Evolutionary conservation across 2,113 vertebrate species (phyloP).

Genomic region (Chrysemys picta): DNA sequence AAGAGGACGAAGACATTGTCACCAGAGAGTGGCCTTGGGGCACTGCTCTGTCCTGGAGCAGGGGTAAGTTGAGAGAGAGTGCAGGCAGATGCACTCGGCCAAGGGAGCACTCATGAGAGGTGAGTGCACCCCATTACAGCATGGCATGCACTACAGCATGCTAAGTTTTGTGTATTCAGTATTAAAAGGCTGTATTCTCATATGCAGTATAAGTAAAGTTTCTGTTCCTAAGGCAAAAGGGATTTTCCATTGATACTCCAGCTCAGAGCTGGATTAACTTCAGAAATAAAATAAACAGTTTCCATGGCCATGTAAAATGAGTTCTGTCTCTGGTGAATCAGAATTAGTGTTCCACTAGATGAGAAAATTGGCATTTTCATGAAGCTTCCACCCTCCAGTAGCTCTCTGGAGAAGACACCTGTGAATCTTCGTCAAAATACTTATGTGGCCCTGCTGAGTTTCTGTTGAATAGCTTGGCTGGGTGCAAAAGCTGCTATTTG

Average conservation of each 20-base stretch:
- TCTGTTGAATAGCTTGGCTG: not conserved
- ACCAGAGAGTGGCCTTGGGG: too few relatives aligned
- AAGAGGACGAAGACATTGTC: too few relatives aligned
- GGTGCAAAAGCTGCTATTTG: not conserved
- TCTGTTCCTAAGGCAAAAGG: conserved; percentile 2
- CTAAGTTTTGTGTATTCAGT: not conserved
- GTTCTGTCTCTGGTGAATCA: conserved; percentile 7
- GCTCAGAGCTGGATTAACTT: conserved; percentile 2
- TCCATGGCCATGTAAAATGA: conserved; percentile 9
- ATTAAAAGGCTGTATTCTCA: not conserved
- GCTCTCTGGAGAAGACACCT: not conserved
- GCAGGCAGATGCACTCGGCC: too few relatives aligned
- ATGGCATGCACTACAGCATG: not conserved
- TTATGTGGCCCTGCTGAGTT: not conserved
- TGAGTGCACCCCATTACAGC: not conserved
- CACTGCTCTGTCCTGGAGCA: too few relatives aligned
- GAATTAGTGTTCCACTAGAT: conserved; percentile 5
- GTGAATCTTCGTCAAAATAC: conserved; percentile 27
- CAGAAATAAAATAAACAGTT: conserved; percentile 28
- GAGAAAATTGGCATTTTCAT: conserved; percentile 47
- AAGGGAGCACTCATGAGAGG: too few relatives aligned
- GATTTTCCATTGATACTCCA: conserved; percentile 14
- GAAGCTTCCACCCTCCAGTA: not conserved
- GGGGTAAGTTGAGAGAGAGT: too few relatives aligned
- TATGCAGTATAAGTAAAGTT: not conserved